Evolutionary conservation across 2,797 vertebrate genomes (phyloP).

Genomic region (Cuculus canorus): DNA sequence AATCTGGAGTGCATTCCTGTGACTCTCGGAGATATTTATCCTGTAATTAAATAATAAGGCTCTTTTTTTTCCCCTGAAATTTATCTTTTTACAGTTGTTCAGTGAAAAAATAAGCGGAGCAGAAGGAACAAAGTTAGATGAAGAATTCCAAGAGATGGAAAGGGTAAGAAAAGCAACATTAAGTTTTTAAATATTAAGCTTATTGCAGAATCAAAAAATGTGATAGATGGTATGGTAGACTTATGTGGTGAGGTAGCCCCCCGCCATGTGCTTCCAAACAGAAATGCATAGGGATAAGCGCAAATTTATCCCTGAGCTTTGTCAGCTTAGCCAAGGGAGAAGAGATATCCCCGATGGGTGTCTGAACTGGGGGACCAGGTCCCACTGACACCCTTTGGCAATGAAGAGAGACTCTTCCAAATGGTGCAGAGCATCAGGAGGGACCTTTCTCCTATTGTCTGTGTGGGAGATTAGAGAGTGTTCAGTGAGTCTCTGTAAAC

Average conservation of each 20-base stretch:
- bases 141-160: constrained; percentile 94
- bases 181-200: not conserved
- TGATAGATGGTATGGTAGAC: not conserved
- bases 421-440: not conserved
- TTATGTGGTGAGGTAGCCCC: not conserved
- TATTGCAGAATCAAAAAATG: not conserved
- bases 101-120: constrained; percentile 94
- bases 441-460: not conserved
- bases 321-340: not conserved
- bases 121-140: constrained; percentile 92
- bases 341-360: not conserved
- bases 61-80: not conserved
- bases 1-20: not conserved
- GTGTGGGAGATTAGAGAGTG: not conserved
- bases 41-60: not conserved
- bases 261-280: not conserved
- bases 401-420: not conserved
- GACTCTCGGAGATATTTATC: not conserved
- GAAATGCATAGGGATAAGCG: not conserved
- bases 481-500: not conserved
- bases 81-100: constrained; percentile 82
- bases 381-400: not conserved
- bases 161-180: constrained; percentile 81
- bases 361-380: not conserved
- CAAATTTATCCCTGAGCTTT: not conserved